Conservation (phyloP, 37 sponge, comb jelly and placozoan species). For the Chondrosia reniformis region DNA sequence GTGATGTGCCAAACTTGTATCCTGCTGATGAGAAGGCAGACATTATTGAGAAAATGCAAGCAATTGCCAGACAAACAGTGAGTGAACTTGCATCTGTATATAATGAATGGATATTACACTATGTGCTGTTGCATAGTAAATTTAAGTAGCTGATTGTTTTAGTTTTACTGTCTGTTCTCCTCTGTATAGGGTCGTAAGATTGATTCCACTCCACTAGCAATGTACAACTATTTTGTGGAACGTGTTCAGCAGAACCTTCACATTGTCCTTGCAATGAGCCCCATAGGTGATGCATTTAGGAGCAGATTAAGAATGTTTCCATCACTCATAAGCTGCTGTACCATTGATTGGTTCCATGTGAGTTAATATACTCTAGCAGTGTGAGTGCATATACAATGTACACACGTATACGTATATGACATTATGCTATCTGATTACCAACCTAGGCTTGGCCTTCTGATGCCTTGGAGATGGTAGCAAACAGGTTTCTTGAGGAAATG, state of each 20-base stretch:
- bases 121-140: neutral
- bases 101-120: neutral
- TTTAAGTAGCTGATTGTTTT: neutral
- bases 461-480: slow-evolving; percentile 99
- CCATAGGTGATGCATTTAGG: slow-evolving; percentile 96
- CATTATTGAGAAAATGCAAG: slow-evolving; percentile 97
- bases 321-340: slow-evolving; percentile 98
- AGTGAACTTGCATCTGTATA: neutral
- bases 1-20: slow-evolving; percentile 95
- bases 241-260: slow-evolving; percentile 92
- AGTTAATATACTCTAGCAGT: neutral
- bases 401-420: neutral
- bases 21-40: slow-evolving; percentile 95
- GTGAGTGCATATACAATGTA: neutral
- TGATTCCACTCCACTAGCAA: slow-evolving; percentile 88
- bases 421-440: neutral
- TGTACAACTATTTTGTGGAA: slow-evolving; percentile 98
- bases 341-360: slow-evolving; percentile 98
- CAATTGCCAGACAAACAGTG: slow-evolving; percentile 62
- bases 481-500: slow-evolving; percentile 95
- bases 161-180: neutral
- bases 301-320: slow-evolving; percentile 96
- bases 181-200: slow-evolving; percentile 65
- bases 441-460: slow-evolving; percentile 90
- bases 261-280: slow-evolving; percentile 91